These are phyloP conservation scores for Watsonalla binaria DNA, from an alignment of 2,888 invertebrate species.

Conservation along the genomic window DNA sequence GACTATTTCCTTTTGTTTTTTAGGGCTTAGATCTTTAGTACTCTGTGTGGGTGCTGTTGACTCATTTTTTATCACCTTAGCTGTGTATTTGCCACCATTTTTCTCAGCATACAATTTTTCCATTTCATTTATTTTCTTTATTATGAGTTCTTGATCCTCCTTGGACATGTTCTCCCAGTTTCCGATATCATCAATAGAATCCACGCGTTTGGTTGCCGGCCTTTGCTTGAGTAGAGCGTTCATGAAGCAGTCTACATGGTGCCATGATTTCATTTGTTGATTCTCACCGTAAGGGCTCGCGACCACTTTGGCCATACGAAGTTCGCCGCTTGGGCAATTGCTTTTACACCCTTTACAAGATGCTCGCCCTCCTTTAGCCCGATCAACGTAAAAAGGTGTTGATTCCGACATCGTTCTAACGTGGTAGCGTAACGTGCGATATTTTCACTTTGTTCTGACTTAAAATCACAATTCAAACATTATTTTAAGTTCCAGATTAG, in stretches of 20 bases:
- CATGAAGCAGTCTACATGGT: constrained; percentile 89
- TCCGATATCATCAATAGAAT: constrained; percentile 86
- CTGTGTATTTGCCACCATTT: constrained; percentile 67
- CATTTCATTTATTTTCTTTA: constrained; percentile 81
- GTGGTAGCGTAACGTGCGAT: not conserved
- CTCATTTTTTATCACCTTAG: constrained; percentile 59
- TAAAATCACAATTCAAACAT: too few species aligned
- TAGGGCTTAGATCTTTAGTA: constrained; percentile 12
- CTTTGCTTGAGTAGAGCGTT: constrained; percentile 88
- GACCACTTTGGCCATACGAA: constrained; percentile 87
- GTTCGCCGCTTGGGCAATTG: constrained; percentile 83
- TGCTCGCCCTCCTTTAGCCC: constrained; percentile 89
- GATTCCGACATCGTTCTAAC: constrained; percentile 22
- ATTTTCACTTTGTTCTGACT: not conserved
- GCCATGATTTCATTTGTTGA: constrained; percentile 90
- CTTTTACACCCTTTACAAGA: constrained; percentile 93
- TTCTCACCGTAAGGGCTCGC: constrained; percentile 87
- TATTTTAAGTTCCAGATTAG: too few species aligned
- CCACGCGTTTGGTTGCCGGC: constrained; percentile 89
- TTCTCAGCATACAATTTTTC: constrained; percentile 75
- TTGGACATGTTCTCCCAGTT: constrained; percentile 84
- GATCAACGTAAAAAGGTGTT: constrained; percentile 83
- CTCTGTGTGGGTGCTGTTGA: constrained; percentile 19
- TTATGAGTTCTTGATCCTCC: constrained; percentile 82
- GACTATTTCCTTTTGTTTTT: constrained; percentile 16